Percentiles rank a stretch among this genome's conserved stretches.
Evolutionary conservation across 30 jellyfish, hydroid and myxozoan genomes (phyloP).

Genomic region (Nemopilema nomurai): DNA sequence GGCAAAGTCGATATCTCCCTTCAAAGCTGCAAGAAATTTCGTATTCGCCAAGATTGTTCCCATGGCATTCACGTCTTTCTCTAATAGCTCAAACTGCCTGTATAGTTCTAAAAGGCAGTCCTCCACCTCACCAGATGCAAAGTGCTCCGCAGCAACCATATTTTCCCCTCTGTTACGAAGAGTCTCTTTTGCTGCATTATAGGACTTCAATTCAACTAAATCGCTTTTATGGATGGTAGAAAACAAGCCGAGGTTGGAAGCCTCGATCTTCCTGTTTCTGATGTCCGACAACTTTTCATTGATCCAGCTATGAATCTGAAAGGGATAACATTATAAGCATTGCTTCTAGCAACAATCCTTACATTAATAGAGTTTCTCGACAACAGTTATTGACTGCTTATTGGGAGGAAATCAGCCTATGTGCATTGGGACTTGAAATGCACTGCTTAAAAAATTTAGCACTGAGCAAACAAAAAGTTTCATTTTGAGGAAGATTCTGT

Average conservation of each 20-base stretch:
- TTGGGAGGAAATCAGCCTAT: too few relatives aligned
- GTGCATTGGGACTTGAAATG: too few relatives aligned
- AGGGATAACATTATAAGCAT: background rate
- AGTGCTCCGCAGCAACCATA: constrained; percentile 12
- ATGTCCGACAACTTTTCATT: constrained; percentile 14
- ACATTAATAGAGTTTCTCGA: too few relatives aligned
- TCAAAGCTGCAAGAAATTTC: constrained; percentile 27
- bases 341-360: background rate
- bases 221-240: constrained; percentile 43
- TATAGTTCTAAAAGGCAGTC: constrained; percentile 12
- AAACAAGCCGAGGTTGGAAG: constrained; percentile 12
- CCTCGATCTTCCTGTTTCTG: constrained; percentile 18
- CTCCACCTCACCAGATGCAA: constrained; percentile 43
- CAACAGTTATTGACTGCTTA: too few relatives aligned
- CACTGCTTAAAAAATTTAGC: too few relatives aligned
- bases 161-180: constrained; percentile 34
- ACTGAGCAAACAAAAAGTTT: too few relatives aligned
- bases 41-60: constrained; percentile 30
- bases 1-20: constrained; percentile 66
- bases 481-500: too few relatives aligned
- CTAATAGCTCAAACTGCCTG: constrained; percentile 25
- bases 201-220: constrained; percentile 43
- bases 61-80: background rate
- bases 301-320: constrained; percentile 30
- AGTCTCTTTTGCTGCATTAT: constrained; percentile 26